These are phyloP conservation scores for Xenops minutus DNA, from an alignment of 2,797 vertebrate genomes.

Conservation along the genomic window DNA sequence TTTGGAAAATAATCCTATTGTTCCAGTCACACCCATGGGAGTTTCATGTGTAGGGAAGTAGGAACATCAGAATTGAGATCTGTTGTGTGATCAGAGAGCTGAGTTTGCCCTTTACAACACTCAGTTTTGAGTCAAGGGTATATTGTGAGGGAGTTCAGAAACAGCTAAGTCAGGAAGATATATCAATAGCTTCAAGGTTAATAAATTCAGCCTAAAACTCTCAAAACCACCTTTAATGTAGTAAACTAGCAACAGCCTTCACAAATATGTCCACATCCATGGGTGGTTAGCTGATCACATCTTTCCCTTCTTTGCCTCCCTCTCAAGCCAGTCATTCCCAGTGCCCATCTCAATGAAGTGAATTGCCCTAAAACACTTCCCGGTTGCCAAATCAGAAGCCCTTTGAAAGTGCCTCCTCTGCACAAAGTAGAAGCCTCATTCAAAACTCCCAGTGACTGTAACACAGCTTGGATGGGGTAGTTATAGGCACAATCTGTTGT, in stretches of 20 bases:
- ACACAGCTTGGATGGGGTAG: neutral
- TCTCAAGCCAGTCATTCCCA: neutral
- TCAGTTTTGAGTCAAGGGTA: neutral
- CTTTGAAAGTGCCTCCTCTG: neutral
- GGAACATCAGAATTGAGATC: slow-evolving; percentile 41
- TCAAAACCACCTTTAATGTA: neutral
- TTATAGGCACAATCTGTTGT: neutral
- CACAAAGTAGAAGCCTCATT: neutral
- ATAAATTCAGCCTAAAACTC: neutral
- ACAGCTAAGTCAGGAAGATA: neutral
- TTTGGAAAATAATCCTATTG: slow-evolving; percentile 62
- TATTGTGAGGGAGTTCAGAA: neutral
- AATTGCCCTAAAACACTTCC: neutral
- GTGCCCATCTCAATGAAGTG: neutral
- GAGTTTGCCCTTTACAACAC: slow-evolving; percentile 30
- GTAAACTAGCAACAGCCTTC: neutral
- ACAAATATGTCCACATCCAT: neutral
- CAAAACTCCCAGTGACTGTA: fast-evolving
- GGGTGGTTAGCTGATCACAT: neutral
- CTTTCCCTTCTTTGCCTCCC: neutral
- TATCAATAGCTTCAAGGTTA: neutral
- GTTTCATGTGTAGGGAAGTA: slow-evolving; percentile 50
- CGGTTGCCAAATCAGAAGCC: fast-evolving
- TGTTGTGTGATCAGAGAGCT: neutral
- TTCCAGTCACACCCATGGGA: slow-evolving; percentile 62